A percentile compares a stretch with the other conserved stretches of the same genome.
phyloP scores from a whole-genome alignment of 1,140 invertebrate genomes.

The Drosophila obscura region DNA sequence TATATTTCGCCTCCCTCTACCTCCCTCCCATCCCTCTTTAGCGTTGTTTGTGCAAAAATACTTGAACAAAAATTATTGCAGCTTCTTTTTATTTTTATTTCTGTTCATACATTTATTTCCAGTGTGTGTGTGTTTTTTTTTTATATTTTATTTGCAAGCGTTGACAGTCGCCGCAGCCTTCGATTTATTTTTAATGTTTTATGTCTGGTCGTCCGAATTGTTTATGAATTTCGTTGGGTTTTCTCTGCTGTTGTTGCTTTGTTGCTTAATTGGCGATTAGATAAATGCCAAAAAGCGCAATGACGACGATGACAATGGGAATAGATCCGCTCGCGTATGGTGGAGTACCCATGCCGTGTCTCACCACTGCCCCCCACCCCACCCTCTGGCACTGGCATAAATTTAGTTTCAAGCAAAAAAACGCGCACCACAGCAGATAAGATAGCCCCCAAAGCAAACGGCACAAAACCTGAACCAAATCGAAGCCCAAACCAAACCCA shows the following conservation, averaged over 20 bases:
- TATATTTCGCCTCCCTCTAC: slow-evolving; percentile 56
- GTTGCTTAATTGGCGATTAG: slow-evolving; percentile 76
- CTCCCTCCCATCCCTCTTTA: slow-evolving; percentile 1
- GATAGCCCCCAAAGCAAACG: slow-evolving; percentile 47
- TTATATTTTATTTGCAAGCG: slow-evolving; percentile 32
- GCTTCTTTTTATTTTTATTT: slow-evolving; percentile 69
- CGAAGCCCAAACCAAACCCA: slow-evolving; percentile 6
- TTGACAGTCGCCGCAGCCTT: slow-evolving; percentile 70
- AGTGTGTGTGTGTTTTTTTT: slow-evolving; percentile 11
- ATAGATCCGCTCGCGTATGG: slow-evolving; percentile 19
- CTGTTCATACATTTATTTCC: slow-evolving; percentile 30
- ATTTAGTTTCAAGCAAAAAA: slow-evolving; percentile 75
- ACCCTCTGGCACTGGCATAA: slow-evolving; percentile 55
- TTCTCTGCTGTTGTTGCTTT: slow-evolving; percentile 37
- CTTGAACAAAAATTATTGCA: slow-evolving; percentile 78
- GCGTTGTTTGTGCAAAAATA: slow-evolving; percentile 58
- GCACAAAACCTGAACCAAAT: slow-evolving; percentile 29
- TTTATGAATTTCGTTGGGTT: slow-evolving; percentile 70
- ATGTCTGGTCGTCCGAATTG: slow-evolving; percentile 71
- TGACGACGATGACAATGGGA: slow-evolving; percentile 32
- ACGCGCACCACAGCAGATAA: slow-evolving; percentile 55
- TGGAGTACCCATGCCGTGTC: too few species aligned
- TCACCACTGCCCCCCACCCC: background rate
- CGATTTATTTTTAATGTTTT: slow-evolving; percentile 82
- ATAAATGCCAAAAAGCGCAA: slow-evolving; percentile 62